Base-by-base conservation (phyloP, 2,888 invertebrate genomes). In the Coelinius sp. region DNA sequence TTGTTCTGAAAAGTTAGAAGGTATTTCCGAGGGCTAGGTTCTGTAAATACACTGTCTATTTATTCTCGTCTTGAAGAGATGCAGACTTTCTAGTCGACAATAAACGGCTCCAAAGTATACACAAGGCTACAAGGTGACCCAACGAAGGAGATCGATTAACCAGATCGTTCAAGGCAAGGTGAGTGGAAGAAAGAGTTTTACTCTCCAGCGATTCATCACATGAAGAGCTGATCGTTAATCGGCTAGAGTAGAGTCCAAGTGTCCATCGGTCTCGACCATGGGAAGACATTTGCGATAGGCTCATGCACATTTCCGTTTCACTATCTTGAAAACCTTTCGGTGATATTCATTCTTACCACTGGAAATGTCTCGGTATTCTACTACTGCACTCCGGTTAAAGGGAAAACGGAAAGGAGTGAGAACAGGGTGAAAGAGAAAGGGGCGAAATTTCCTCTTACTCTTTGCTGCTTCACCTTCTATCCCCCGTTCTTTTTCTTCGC, bases 201-300 rank as follows among this genome's bases (percentile, higher is more conserved):
- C 22, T 10, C 52, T 24, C 20, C 62, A 52, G 31, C 69, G 66
- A 77, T 77, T 77, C 72, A 73, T 72, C 69, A 68, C 63, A 67
- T 49, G 38, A 49, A 75, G 74, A 70, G 74, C 67, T 62, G 72
- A 75, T 73, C 65, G 73, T 75, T 77, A 77, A 77, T 77, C 75
- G 75, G 66, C 70, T 44, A 49, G 35, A 77, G 75, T 77, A 71
- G 70, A 75, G 73, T 75, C 74, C 73, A 73, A 77, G 74, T 75
- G 74, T 75, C 74, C 72, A 71, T 77, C 74, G 35, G 72, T 72
- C 68, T 46, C n/a, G 22, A 24, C 24, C 24, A 20, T 35, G 31
- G 25, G 10, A 10, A 22, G 12, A 17, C 31, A 27, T 22, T 56
- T 22, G 49, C 44, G 22, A 69, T 62, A 69, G 68, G 68, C 62